Evolutionary conservation across 1,140 invertebrate species (phyloP).

Genomic region (Drosophila pseudoobscura): DNA sequence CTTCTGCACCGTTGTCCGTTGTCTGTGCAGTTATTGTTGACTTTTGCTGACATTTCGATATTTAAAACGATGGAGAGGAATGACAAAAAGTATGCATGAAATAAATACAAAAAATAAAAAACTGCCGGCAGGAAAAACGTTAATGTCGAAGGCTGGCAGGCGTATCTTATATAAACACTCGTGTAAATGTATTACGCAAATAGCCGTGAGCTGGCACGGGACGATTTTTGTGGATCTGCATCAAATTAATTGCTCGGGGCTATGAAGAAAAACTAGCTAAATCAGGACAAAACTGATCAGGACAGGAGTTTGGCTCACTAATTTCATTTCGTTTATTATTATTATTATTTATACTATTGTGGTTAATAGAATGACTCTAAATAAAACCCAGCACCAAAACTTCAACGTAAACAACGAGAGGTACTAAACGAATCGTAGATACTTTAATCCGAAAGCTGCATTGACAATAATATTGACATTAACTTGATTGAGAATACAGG

Average conservation of each 20-base stretch:
- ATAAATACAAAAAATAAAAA: constrained; percentile 24
- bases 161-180: constrained; percentile 46
- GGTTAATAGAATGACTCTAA: too few relatives aligned
- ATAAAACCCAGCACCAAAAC: too few relatives aligned
- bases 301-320: too few relatives aligned
- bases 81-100: constrained; percentile 23
- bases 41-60: constrained; percentile 71
- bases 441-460: too few relatives aligned
- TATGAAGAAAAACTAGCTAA: constrained; percentile 7
- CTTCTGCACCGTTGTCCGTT: too few relatives aligned
- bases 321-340: too few relatives aligned
- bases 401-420: too few relatives aligned
- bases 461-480: too few relatives aligned
- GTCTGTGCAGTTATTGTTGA: constrained; percentile 59
- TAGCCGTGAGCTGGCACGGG: constrained; percentile 1
- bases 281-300: background rate
- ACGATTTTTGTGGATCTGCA: constrained; percentile 1
- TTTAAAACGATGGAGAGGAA: constrained; percentile 33
- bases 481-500: too few relatives aligned
- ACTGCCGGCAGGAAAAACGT: background rate
- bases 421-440: too few relatives aligned
- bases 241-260: constrained; percentile 28
- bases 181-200: constrained; percentile 24
- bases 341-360: too few relatives aligned
- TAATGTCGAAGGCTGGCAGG: constrained; percentile 15